A percentile compares a stretch with the other conserved stretches of the same genome.
These are phyloP conservation scores for Podargus strigoides DNA, from an alignment of 2,797 vertebrate genomes.

Conservation along the genomic window DNA sequence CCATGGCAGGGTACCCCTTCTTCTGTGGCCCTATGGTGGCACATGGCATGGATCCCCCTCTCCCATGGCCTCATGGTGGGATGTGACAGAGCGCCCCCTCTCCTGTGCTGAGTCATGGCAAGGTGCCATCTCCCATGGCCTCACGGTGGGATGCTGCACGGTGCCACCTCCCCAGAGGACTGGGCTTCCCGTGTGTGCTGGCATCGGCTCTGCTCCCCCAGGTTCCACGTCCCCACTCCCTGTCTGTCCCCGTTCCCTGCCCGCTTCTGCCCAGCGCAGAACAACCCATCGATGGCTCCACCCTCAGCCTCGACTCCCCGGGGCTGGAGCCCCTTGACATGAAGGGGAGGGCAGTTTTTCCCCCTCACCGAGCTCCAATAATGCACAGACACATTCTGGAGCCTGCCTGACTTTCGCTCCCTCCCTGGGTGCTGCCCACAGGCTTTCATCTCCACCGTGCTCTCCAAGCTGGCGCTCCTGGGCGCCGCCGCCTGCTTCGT, in stretches of 20 bases:
- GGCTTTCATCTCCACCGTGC: constrained; percentile 66
- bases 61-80: not conserved
- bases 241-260: not conserved
- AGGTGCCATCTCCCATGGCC: not conserved
- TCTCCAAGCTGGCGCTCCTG: constrained; percentile 67
- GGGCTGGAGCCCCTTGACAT: not conserved
- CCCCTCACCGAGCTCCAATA: too few species aligned
- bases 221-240: rapidly evolving
- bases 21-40: too few species aligned
- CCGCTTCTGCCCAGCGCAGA: not conserved
- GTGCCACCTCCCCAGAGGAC: not conserved
- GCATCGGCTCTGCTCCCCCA: not conserved
- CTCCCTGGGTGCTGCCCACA: not conserved
- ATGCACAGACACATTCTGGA: rapidly evolving
- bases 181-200: not conserved
- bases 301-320: rapidly evolving
- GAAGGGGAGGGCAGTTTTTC: not conserved
- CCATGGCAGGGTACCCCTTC: too few species aligned
- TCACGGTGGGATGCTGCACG: not conserved
- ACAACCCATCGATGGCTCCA: rapidly evolving
- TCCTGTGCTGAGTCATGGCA: too few species aligned
- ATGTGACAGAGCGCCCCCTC: too few species aligned
- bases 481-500: constrained; percentile 72
- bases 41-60: not conserved
- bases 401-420: rapidly evolving